Evolutionary conservation across 2,797 vertebrate species (phyloP).

Genomic region (Acipenser ruthenus): DNA sequence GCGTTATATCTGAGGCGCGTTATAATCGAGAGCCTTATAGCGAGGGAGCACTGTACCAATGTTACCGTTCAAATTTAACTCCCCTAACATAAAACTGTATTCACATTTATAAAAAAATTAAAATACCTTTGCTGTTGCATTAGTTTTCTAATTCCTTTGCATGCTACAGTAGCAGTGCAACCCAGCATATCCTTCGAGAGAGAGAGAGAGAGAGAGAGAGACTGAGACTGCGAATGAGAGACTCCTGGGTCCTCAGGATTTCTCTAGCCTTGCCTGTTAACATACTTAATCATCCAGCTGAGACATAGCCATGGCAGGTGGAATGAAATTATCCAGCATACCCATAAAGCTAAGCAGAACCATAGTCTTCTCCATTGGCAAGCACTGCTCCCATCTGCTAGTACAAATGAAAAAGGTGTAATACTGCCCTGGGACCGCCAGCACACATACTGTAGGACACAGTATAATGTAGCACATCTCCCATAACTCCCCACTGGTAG

Average conservation of each 20-base stretch:
- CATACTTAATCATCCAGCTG: constrained; percentile 53
- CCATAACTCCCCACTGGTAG: constrained; percentile 30
- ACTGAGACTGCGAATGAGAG: constrained; percentile 18
- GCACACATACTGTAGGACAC: constrained; percentile 26
- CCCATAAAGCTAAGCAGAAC: constrained; percentile 60
- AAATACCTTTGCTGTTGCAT: too few relatives aligned
- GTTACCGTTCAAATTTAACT: too few relatives aligned
- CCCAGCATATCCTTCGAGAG: constrained; percentile 1
- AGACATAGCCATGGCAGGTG: constrained; percentile 51
- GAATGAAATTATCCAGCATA: constrained; percentile 61
- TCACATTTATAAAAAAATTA: too few relatives aligned
- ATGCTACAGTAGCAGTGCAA: not conserved
- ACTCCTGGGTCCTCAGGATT: constrained; percentile 31
- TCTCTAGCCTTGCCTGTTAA: constrained; percentile 40
- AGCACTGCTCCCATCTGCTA: constrained; percentile 58
- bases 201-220: too few relatives aligned
- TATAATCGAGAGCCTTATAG: too few relatives aligned
- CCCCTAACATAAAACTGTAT: too few relatives aligned
- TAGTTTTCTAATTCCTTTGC: not conserved
- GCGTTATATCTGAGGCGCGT: too few relatives aligned
- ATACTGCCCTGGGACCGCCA: constrained; percentile 26
- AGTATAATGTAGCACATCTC: constrained; percentile 41
- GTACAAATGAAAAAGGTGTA: constrained; percentile 29
- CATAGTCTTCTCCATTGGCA: constrained; percentile 55
- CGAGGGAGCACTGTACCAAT: too few relatives aligned